Evolutionary conservation across 1,140 invertebrate genomes (phyloP), one percentile per base, ranked within the genome.

Genomic region (Andrena cerasifolii): DNA sequence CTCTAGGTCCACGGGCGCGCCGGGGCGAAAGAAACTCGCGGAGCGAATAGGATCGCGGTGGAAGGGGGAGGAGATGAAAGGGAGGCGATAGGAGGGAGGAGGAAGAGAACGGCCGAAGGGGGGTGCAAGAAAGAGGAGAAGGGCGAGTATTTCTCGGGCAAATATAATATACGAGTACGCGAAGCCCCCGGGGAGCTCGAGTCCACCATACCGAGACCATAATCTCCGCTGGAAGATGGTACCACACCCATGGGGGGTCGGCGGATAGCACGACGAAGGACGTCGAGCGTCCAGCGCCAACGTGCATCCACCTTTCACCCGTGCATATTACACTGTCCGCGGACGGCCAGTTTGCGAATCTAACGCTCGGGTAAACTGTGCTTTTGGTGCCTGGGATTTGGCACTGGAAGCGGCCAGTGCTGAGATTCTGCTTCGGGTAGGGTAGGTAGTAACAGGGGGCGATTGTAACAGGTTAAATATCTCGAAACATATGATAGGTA

Each of bases 171-270:
- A 84, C 81, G 81, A 83, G 83, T 84, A 80, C 77, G 81, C 49
- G 81, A 26, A 72, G 78, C 71, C 83, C 81, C 78, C 51, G 67
- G 83, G 83, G 83, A 79, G 78, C 51, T 80, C 36, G 66, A 77
- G 77, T 84, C 77, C 63, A 75, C 78, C 59, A 51, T 73, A 73
- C 45, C 47, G 67, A 73, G 83, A 80, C 83, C 81, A 84, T 84
- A 84, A 84, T 84, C 83, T 84, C 62, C 47, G 33, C 54, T 73
- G 80, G 85, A 85, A 82, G 81, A 86, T 79, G 83, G 85, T 77
- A 87, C 85, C 86, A 87, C 86, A 86, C 86, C 86, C 86, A 86
- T 85, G 85, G 86, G 86, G 85, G 86, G 86, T 85, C 80, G 76
- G 56, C 40, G 79, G 68, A 80, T 67, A 58, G 21, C 75, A 40